Base-by-base conservation (phyloP, 2,797 vertebrate genomes). In the Onychomys torridus region DNA sequence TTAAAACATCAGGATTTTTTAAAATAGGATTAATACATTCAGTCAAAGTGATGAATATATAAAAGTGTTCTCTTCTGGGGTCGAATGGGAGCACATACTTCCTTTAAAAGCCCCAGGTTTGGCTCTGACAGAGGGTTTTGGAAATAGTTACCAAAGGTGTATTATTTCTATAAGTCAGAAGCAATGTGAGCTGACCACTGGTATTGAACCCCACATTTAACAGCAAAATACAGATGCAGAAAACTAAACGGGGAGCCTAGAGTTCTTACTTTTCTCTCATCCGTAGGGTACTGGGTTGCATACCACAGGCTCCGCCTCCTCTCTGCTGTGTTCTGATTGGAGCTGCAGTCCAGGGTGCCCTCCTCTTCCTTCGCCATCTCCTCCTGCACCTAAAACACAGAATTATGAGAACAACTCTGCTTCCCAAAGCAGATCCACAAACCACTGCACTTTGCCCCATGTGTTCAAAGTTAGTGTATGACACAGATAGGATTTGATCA, bases 241-340 rank as follows among this genome's bases (percentile, higher is more conserved):
- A 61, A 75, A 79, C 83, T 75, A 91, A 87, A 91, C 37, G 55
- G 57, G 34, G n/a, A 81, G 46, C 25, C 0, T 1, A 32, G 19
- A 27, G 10, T 49, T 43, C 40, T 99, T 99, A 99, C 99, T 97
- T 99, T 99, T 98, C 99, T 99, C 98, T 99, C 99, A 27, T 99
- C 99, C 0, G 99, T 99, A 94, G 99, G 98, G 96, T 99, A 99
- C 90, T 98, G 99, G 32, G 99, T 99, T 25, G 98, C 99, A 97
- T 99, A 99, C 99, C 99, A 99, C 98, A 99, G 95, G 82, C 99
- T 99, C 88, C 99, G 98, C 96, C 99, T 99, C 98, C 99, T 99
- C 96, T 99, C 99, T 0, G 99, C 99, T 0, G 99, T 99, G 97
- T 98, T 99, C 77, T 98, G 98, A 13, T 97, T 1, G 63, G 98